Evolutionary conservation across 2,113 vertebrate species (phyloP).

Genomic region (Arothron firmamentum): DNA sequence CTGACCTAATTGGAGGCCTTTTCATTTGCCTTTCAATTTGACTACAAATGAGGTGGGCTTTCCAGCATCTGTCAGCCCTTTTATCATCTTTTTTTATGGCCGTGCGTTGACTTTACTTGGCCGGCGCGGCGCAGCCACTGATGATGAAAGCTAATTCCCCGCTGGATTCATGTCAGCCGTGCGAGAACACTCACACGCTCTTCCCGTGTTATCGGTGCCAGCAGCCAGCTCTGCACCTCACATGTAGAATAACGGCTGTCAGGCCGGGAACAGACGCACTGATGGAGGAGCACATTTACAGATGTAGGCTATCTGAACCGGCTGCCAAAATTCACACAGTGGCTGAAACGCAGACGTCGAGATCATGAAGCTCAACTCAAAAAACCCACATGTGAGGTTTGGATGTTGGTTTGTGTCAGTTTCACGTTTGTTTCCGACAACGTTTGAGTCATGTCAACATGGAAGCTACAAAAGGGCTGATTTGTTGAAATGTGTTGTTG

Average conservation of each 20-base stretch:
- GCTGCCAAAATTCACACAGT: too few relatives aligned
- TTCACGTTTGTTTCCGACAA: too few relatives aligned
- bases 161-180: constrained; percentile 42
- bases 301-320: too few relatives aligned
- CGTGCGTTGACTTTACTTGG: neutral
- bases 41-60: constrained; percentile 6
- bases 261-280: neutral
- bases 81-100: constrained; percentile 7
- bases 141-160: constrained; percentile 35
- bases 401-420: too few relatives aligned
- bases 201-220: constrained; percentile 41
- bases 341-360: too few relatives aligned
- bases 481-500: too few relatives aligned
- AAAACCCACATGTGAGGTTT: too few relatives aligned
- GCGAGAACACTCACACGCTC: constrained; percentile 35
- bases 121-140: constrained; percentile 8
- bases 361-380: too few relatives aligned
- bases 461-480: too few relatives aligned
- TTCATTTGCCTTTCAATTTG: neutral
- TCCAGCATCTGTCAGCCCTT: neutral
- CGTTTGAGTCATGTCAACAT: too few relatives aligned
- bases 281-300: too few relatives aligned
- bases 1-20: constrained; percentile 5
- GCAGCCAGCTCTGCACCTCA: constrained; percentile 18
- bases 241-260: constrained; percentile 19